Conservation (phyloP, 2,888 invertebrate species). For the Achlya flavicornis region DNA sequence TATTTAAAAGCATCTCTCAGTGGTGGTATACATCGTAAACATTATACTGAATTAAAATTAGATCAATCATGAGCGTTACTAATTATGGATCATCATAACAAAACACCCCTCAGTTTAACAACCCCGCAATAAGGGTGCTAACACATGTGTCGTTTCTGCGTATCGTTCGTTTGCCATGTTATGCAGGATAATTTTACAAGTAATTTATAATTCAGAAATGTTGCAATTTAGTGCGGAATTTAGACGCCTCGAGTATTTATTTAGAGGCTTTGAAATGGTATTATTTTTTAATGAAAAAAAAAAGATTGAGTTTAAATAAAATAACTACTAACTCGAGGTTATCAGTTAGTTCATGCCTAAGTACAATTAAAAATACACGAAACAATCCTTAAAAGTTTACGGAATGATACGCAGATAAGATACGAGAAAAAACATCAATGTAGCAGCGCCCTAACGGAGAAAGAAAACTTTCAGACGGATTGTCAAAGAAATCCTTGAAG, state of each 20-base stretch:
- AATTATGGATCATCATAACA: slow-evolving; percentile 6
- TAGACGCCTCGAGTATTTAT: too few species aligned
- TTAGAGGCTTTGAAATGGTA: too few species aligned
- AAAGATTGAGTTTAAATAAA: too few species aligned
- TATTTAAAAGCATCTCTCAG: slow-evolving; percentile 3
- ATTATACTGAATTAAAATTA: slow-evolving; percentile 2
- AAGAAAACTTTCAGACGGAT: slow-evolving; percentile 16
- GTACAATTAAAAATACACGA: not conserved
- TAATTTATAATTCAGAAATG: too few species aligned
- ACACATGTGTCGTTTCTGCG: not conserved
- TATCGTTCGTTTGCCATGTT: not conserved
- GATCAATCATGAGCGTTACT: slow-evolving; percentile 6
- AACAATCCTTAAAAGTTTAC: not conserved
- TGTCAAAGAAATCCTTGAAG: slow-evolving; percentile 18
- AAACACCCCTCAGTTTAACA: slow-evolving; percentile 7
- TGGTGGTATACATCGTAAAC: not conserved
- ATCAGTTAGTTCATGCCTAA: not conserved
- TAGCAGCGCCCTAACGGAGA: slow-evolving; percentile 15
- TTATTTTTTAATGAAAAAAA: not conserved
- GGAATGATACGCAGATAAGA: not conserved
- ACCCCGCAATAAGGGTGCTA: not conserved
- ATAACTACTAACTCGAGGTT: too few species aligned
- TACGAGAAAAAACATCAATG: not conserved
- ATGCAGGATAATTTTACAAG: too few species aligned
- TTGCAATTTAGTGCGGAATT: not conserved